Evolutionary conservation across 2,888 invertebrate species (phyloP).

Genomic region (Epicampocera succincta): DNA sequence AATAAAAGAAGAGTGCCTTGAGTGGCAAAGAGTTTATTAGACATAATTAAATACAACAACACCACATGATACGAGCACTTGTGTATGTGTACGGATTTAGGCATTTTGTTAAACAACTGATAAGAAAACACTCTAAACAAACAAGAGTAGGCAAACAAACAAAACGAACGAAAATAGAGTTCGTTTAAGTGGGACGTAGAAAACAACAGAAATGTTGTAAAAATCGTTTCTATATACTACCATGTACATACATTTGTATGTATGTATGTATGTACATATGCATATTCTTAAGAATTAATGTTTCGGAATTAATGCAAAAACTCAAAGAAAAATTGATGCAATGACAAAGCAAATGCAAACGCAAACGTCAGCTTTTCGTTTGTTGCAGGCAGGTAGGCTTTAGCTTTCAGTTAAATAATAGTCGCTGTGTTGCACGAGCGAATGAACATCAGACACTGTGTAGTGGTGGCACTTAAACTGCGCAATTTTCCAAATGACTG

Average conservation of each 20-base stretch:
- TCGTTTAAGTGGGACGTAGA: conserved; percentile 2
- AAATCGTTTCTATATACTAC: too few species aligned
- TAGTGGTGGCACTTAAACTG: conserved; percentile 32
- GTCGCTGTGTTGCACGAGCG: conserved; percentile 16
- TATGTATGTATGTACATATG: conserved; percentile 16
- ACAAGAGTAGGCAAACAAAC: conserved; percentile 49
- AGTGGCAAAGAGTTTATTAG: conserved; percentile 11
- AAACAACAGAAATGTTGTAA: conserved; percentile 25
- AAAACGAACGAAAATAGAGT: conserved; percentile 13
- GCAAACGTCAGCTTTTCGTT: conserved; percentile 11
- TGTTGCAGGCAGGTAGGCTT: background rate
- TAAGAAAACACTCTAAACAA: conserved; percentile 44
- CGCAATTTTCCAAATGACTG: conserved; percentile 45
- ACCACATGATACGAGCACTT: background rate
- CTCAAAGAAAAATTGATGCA: background rate
- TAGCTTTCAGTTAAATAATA: conserved; percentile 10
- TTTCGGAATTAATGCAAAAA: conserved; percentile 50
- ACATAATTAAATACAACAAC: conserved; percentile 31
- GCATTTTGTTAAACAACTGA: conserved; percentile 58
- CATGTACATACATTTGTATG: background rate
- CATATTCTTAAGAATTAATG: conserved; percentile 51
- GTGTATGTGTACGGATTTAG: conserved; percentile 26
- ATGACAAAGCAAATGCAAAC: conserved; percentile 32
- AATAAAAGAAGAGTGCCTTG: background rate
- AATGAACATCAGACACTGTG: conserved; percentile 41